A percentile compares a stretch with the other conserved stretches of the same genome.
Conservation (phyloP, 2,113 vertebrate genomes). For the Hydrochoerus hydrochaeris region DNA sequence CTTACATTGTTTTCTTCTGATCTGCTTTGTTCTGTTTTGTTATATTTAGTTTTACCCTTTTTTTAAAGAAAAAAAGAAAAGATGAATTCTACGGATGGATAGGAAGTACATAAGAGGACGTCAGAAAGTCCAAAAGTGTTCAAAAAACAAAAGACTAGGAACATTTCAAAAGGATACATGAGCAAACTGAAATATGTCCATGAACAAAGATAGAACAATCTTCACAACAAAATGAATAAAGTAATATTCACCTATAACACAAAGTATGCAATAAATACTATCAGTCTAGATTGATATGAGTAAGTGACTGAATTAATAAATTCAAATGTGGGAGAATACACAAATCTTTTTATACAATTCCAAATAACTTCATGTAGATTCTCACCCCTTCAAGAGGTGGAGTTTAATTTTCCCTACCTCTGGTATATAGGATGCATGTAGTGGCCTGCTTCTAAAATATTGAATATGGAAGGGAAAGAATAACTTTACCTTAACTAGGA, state of each 20-base stretch:
- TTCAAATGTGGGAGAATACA: not conserved
- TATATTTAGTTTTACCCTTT: too few relatives aligned
- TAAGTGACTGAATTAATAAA: not conserved
- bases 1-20: too few relatives aligned
- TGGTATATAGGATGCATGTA: not conserved
- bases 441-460: not conserved
- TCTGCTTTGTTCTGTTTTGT: too few relatives aligned
- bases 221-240: slow-evolving; percentile 22
- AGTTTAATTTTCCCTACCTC: not conserved
- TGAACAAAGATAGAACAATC: not conserved
- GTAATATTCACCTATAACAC: not conserved
- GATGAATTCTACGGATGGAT: not conserved
- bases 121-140: not conserved
- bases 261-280: not conserved
- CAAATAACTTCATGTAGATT: not conserved
- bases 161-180: not conserved
- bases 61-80: not conserved
- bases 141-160: not conserved
- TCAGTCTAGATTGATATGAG: not conserved
- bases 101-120: not conserved
- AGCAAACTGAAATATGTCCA: not conserved
- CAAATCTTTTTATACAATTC: not conserved
- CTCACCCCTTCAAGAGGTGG: not conserved
- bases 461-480: not conserved
- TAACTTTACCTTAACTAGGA: not conserved